Percentiles rank a stretch among this genome's conserved stretches.
Conservation (phyloP, 2,797 vertebrate species). For the Vipera latastei region DNA sequence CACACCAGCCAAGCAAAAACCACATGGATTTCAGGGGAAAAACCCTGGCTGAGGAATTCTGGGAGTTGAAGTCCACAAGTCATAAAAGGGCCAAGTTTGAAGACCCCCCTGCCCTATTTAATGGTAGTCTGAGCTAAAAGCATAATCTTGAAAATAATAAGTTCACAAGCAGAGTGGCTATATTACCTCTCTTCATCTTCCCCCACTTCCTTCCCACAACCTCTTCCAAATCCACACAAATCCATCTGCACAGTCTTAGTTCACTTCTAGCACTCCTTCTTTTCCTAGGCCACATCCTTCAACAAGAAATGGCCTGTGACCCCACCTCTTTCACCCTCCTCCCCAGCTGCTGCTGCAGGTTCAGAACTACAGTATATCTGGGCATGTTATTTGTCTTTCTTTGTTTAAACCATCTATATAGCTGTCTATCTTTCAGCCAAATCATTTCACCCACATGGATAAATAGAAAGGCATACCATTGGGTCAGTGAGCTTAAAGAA, state of each 20-base stretch:
- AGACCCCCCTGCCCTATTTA: background rate
- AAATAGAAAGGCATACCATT: background rate
- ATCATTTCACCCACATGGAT: background rate
- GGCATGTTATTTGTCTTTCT: background rate
- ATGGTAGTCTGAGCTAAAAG: background rate
- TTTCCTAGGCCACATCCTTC: background rate
- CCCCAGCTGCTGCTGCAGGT: background rate
- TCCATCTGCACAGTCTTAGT: background rate
- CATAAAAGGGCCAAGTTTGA: too few relatives aligned
- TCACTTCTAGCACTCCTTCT: background rate
- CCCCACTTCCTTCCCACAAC: background rate
- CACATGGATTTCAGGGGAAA: background rate
- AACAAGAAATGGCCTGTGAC: background rate
- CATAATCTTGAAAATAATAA: background rate
- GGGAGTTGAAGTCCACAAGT: too few relatives aligned
- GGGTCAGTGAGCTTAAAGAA: background rate
- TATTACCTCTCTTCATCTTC: background rate
- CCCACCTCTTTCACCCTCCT: background rate
- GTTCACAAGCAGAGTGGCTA: background rate
- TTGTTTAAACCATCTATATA: background rate
- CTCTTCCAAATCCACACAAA: background rate
- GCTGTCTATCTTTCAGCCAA: background rate
- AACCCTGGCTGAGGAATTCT: background rate
- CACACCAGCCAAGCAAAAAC: background rate
- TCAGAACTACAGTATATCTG: background rate